Evolutionary conservation across 2,113 vertebrate genomes (phyloP).

Genomic region (Tautogolabrus adspersus): DNA sequence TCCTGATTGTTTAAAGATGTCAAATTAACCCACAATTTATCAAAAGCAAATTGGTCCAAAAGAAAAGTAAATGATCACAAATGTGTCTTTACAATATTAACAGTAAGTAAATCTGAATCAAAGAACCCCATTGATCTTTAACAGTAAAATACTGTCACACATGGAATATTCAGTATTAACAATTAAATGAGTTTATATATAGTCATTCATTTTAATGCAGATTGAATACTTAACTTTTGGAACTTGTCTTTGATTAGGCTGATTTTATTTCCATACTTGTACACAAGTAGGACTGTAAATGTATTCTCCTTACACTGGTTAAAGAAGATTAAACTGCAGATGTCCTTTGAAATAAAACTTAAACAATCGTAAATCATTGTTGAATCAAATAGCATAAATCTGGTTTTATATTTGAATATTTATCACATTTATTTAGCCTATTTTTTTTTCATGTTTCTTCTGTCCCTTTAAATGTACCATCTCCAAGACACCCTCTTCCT

Average conservation of each 20-base stretch:
- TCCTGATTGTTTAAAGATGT: too few species aligned
- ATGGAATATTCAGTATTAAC: neutral
- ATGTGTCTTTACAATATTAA: too few species aligned
- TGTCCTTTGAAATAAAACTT: neutral
- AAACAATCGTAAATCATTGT: neutral
- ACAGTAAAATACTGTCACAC: neutral
- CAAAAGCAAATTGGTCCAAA: too few species aligned
- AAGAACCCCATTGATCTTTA: neutral
- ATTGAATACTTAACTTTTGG: neutral
- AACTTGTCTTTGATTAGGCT: neutral
- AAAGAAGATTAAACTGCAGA: neutral
- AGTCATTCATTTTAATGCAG: neutral
- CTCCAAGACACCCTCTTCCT: conserved; percentile 30
- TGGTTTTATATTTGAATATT: conserved; percentile 7
- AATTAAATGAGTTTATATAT: neutral
- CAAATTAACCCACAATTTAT: too few species aligned
- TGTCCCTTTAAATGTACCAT: conserved; percentile 19
- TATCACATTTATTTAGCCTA: neutral
- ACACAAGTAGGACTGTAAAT: neutral
- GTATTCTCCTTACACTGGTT: neutral
- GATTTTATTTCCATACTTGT: neutral
- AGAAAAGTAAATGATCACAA: too few species aligned
- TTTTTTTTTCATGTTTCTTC: neutral
- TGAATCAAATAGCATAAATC: neutral
- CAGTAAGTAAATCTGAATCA: too few species aligned